Conservation (phyloP, 2,888 invertebrate species). For the Agelastica alni region DNA sequence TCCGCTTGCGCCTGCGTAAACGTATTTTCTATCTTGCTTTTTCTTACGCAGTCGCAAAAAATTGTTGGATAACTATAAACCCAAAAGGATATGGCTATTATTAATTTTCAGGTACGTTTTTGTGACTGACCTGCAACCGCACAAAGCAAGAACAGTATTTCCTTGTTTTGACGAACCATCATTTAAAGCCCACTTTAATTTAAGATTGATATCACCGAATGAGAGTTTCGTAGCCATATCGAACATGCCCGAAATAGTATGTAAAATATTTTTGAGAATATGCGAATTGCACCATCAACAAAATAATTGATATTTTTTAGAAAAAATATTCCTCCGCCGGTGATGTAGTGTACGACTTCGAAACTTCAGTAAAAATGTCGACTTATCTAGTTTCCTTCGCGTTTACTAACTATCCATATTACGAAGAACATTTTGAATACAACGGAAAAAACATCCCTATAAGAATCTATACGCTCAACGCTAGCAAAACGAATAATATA, state of each 20-base stretch:
- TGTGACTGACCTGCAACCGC: conserved; percentile 43
- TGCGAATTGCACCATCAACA: no score
- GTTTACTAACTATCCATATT: conserved; percentile 35
- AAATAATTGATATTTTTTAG: no score
- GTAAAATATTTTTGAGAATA: conserved; percentile 22
- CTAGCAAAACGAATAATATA: conserved; percentile 33
- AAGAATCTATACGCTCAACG: conserved; percentile 37
- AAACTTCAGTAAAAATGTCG: conserved; percentile 41
- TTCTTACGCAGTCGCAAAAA: no score
- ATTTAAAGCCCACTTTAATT: conserved; percentile 43
- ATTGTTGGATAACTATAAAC: no score
- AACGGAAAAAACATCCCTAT: conserved; percentile 32
- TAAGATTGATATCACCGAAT: conserved; percentile 41
- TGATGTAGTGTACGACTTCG: conserved; percentile 39
- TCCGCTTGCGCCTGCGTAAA: no score
- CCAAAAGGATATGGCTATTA: no score
- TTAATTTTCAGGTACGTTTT: conserved; percentile 36
- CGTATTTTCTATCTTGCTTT: no score
- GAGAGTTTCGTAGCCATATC: conserved; percentile 40
- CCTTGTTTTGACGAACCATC: conserved; percentile 46
- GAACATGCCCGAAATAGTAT: conserved; percentile 45
- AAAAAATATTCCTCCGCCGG: conserved; percentile 27
- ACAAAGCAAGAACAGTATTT: conserved; percentile 40
- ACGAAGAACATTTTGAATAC: conserved; percentile 30
- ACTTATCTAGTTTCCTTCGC: conserved; percentile 43